Evolutionary conservation across 2,888 invertebrate species (phyloP).

Genomic region (Homarus gammarus): DNA sequence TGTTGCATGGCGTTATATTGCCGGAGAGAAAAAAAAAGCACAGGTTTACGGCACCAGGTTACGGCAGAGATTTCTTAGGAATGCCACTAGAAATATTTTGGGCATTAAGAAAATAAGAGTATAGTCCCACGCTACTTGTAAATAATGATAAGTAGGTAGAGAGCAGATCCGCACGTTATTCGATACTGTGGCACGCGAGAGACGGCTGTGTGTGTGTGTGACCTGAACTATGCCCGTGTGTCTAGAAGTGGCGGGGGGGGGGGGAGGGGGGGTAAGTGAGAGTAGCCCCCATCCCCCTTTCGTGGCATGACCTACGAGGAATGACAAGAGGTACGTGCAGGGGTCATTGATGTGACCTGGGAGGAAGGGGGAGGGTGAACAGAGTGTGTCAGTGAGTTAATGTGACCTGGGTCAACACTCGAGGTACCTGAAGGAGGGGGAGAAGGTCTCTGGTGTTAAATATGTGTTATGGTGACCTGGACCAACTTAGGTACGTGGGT

Average conservation of each 20-base stretch:
- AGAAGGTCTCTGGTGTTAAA: too few species aligned
- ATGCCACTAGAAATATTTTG: conserved; percentile 54
- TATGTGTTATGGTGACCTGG: too few species aligned
- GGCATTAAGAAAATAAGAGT: conserved; percentile 60
- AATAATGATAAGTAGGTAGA: conserved; percentile 64
- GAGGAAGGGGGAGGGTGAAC: not conserved
- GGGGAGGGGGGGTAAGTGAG: not conserved
- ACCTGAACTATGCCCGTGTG: not conserved
- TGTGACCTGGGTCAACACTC: too few species aligned
- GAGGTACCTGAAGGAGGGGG: not conserved
- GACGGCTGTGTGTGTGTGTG: not conserved
- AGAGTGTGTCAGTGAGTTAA: too few species aligned
- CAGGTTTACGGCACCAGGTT: conserved; percentile 21
- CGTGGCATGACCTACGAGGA: too few species aligned
- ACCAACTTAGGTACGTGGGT: too few species aligned
- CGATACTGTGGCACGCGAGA: conserved; percentile 46
- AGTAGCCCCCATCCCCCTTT: conserved; percentile 8
- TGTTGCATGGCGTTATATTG: conserved; percentile 16
- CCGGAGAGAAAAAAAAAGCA: not conserved
- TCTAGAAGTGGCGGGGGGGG: not conserved
- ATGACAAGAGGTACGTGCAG: too few species aligned
- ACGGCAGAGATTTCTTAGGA: conserved; percentile 59
- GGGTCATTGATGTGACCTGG: too few species aligned
- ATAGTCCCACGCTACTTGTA: conserved; percentile 55
- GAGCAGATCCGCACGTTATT: conserved; percentile 48